Evolutionary conservation across 2,888 invertebrate species (phyloP).

Genomic region (Ennomos quercinarius): DNA sequence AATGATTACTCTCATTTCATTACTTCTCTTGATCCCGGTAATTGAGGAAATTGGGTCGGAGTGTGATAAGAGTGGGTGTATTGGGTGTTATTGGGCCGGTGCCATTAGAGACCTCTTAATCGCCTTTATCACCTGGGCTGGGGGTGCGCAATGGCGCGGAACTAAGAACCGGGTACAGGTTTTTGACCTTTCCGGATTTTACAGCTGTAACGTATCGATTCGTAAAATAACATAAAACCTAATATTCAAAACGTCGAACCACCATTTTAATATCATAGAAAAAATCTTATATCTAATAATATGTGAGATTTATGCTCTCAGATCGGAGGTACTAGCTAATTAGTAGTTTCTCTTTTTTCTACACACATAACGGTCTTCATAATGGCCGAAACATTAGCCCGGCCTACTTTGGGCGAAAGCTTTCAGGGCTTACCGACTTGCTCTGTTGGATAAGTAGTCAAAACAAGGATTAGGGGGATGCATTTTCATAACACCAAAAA

Average conservation of each 20-base stretch:
- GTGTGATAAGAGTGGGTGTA: constrained; percentile 73
- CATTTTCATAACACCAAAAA: constrained; percentile 34
- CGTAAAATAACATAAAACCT: constrained; percentile 31
- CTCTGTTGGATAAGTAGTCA: constrained; percentile 46
- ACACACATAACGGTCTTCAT: constrained; percentile 62
- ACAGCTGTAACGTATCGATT: constrained; percentile 29
- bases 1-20: constrained; percentile 84
- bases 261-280: no score
- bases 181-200: constrained; percentile 39
- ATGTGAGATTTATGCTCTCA: no score
- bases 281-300: no score
- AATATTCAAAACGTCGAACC: no score
- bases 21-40: constrained; percentile 82
- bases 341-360: constrained; percentile 65
- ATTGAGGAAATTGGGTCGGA: constrained; percentile 82
- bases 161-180: constrained; percentile 56
- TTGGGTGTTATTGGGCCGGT: constrained; percentile 70
- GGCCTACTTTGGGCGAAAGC: constrained; percentile 74
- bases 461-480: constrained; percentile 42
- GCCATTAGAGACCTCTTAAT: constrained; percentile 77
- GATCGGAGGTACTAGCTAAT: constrained; percentile 59
- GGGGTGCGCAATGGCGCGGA: constrained; percentile 73
- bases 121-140: constrained; percentile 81
- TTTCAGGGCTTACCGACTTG: constrained; percentile 73
- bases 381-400: constrained; percentile 81